phyloP scores from a whole-genome alignment of 2,888 invertebrate genomes.

The Zhuqinia jingwanae region DNA sequence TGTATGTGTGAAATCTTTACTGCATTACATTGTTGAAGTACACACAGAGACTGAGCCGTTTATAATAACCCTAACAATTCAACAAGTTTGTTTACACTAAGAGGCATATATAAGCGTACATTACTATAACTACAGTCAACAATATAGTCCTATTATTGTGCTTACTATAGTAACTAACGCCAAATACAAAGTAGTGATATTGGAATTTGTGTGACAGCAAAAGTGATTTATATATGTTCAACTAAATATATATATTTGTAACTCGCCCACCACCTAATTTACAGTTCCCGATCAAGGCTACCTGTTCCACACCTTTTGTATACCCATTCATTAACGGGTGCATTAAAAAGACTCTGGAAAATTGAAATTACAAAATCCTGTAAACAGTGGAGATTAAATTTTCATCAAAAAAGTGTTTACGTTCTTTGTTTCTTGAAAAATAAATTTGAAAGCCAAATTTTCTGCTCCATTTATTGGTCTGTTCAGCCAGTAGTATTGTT shows the following conservation, averaged over 20 bases:
- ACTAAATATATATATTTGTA: no score
- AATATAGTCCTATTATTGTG: no score
- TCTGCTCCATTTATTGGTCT: slow-evolving; percentile 18
- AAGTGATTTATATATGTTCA: no score
- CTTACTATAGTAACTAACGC: no score
- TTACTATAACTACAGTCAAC: no score
- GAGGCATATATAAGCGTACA: no score
- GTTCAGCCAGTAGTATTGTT: not conserved
- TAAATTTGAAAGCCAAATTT: slow-evolving; percentile 23
- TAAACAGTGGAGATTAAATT: not conserved
- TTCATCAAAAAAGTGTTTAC: not conserved
- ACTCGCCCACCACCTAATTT: not conserved
- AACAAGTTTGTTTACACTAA: not conserved
- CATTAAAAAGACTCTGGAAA: no score
- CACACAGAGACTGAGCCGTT: not conserved
- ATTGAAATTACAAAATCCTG: no score
- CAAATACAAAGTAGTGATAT: no score
- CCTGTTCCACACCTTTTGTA: not conserved
- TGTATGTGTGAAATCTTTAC: not conserved
- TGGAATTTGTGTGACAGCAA: no score
- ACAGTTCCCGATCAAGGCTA: not conserved
- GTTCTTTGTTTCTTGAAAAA: no score
- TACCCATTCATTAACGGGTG: no score
- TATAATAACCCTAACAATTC: not conserved
- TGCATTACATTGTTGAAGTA: not conserved